Conservation (phyloP, 2,113 vertebrate genomes). For the Nothobranchius furzeri region DNA sequence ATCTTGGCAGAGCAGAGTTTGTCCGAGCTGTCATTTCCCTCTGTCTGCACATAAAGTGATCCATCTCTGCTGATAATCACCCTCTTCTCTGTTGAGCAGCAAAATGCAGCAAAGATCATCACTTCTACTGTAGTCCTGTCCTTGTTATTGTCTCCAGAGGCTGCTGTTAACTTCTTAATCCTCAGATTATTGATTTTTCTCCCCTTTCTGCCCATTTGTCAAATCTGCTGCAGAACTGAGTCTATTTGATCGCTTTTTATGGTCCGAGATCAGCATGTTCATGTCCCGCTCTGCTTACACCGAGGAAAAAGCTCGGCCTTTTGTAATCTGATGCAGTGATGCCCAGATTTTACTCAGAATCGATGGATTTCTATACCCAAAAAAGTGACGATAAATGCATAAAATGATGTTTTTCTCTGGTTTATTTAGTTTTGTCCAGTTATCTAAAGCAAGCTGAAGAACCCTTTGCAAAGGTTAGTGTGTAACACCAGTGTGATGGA, state of each 20-base stretch:
- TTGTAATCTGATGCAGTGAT: slow-evolving; percentile 7
- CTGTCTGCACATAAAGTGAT: slow-evolving; percentile 37
- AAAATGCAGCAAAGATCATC: slow-evolving; percentile 6
- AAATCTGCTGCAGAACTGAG: slow-evolving; percentile 10
- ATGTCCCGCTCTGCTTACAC: slow-evolving; percentile 20
- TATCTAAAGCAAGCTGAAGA: no score
- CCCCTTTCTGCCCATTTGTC: slow-evolving; percentile 25
- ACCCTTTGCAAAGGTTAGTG: slow-evolving; percentile 2
- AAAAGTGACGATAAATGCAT: no score
- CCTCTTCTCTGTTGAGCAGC: slow-evolving; percentile 28
- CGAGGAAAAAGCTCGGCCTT: slow-evolving; percentile 26
- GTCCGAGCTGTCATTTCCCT: slow-evolving; percentile 12
- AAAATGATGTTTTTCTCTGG: no score
- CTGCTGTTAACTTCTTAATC: slow-evolving; percentile 5
- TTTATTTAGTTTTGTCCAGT: no score
- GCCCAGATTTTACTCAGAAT: background rate
- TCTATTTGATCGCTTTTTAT: slow-evolving; percentile 54
- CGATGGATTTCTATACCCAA: no score
- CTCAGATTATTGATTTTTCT: slow-evolving; percentile 34
- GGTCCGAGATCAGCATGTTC: slow-evolving; percentile 54
- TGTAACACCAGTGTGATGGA: slow-evolving; percentile 16
- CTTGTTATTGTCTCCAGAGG: background rate
- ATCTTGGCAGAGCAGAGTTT: slow-evolving; percentile 1
- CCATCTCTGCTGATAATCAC: slow-evolving; percentile 32
- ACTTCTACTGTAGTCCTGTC: slow-evolving; percentile 5